Evolutionary conservation across 2,797 vertebrate genomes (phyloP).

Genomic region (Petrocephalus sullivani): DNA sequence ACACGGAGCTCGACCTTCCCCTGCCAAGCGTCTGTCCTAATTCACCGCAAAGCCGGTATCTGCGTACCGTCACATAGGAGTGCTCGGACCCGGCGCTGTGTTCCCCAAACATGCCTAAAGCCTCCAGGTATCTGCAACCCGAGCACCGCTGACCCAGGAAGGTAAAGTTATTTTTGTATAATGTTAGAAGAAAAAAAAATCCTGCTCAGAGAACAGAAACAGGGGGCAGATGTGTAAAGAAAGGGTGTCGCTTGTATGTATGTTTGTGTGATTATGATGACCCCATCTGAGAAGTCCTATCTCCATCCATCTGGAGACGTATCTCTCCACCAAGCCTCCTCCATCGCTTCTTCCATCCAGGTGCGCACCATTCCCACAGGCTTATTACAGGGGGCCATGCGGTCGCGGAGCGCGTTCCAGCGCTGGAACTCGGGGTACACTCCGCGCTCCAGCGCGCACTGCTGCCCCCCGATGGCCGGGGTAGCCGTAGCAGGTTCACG

Average conservation of each 20-base stretch:
- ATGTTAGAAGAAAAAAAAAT: neutral
- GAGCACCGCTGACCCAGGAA: neutral
- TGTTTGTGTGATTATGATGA: neutral
- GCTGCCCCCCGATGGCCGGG: constrained; percentile 60
- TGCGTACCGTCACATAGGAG: neutral
- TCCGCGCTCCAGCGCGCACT: constrained; percentile 59
- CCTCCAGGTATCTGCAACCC: neutral
- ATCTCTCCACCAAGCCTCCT: neutral
- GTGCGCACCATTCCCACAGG: constrained; percentile 76
- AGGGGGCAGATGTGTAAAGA: neutral
- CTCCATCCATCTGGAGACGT: neutral
- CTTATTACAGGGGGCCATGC: constrained; percentile 69
- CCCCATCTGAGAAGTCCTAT: neutral
- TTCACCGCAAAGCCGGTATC: neutral
- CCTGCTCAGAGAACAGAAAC: neutral
- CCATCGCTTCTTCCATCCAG: neutral
- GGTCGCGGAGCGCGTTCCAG: constrained; percentile 61
- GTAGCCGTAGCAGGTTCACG: constrained; percentile 65
- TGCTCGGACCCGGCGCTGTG: neutral
- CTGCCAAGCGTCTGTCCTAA: constrained; percentile 9
- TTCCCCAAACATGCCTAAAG: neutral
- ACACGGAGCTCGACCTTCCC: neutral
- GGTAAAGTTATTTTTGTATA: neutral
- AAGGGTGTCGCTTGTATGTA: neutral
- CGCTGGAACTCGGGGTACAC: constrained; percentile 58